phyloP scores from a whole-genome alignment of 2,888 invertebrate genomes.

The Campaea margaritaria region DNA sequence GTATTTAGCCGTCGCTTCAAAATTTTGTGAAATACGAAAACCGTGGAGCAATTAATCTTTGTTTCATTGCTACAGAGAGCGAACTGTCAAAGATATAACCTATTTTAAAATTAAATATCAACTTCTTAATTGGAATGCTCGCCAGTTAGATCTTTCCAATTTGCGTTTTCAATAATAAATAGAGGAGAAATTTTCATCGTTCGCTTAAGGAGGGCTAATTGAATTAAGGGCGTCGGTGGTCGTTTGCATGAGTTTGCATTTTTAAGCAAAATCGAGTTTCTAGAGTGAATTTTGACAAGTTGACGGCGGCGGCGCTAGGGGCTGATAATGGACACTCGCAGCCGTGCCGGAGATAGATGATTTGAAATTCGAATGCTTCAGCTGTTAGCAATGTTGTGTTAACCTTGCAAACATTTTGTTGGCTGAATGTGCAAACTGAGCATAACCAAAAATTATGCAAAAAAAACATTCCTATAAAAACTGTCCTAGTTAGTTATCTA shows the following conservation, averaged over 20 bases:
- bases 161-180: slow-evolving; percentile 70
- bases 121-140: slow-evolving; percentile 68
- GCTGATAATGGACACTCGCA: slow-evolving; percentile 39
- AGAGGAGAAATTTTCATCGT: slow-evolving; percentile 68
- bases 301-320: slow-evolving; percentile 53
- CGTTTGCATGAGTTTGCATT: slow-evolving; percentile 85
- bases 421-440: too few species aligned
- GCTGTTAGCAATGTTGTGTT: background rate
- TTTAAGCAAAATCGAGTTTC: slow-evolving; percentile 73
- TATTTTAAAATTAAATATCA: slow-evolving; percentile 61
- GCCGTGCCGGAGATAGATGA: slow-evolving; percentile 41
- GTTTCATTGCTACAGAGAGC: slow-evolving; percentile 39
- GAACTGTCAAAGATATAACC: slow-evolving; percentile 43
- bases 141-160: slow-evolving; percentile 71
- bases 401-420: background rate
- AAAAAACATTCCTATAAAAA: too few species aligned
- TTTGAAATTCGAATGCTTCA: slow-evolving; percentile 32
- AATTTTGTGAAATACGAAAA: slow-evolving; percentile 31
- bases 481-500: too few species aligned
- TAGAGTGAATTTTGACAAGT: slow-evolving; percentile 72
- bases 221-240: slow-evolving; percentile 75
- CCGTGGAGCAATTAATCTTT: slow-evolving; percentile 37
- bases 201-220: slow-evolving; percentile 76
- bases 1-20: slow-evolving; percentile 26
- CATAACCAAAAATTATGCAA: too few species aligned